Evolutionary conservation across 2,797 vertebrate genomes (phyloP), one percentile per base, ranked within the genome.

Genomic region (Sebastiscus tertius): DNA sequence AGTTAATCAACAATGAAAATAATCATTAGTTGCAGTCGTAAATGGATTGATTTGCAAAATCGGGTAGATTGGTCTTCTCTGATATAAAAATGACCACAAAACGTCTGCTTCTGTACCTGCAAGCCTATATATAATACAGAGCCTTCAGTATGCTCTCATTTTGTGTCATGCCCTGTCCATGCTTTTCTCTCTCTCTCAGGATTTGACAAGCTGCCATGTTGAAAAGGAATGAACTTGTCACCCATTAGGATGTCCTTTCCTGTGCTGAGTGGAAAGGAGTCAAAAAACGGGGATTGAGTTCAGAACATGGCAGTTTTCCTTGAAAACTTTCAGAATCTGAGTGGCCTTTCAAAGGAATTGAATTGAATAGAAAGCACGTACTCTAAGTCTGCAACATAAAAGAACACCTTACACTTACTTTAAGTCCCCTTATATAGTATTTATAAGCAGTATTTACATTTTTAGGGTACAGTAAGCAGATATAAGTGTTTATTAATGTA

Each of bases 211-310:
- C 54, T 84, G 36, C 33, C 9, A 16, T 71, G 42, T 34, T 69
- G 54, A 78, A 88, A 76, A 79, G n/a, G 54, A 71, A 88, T 86
- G 59, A 80, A 88, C 61, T 66, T 74, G 80, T 85, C 79, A 78
- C 63, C 76, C 29, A 34, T 78, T 72, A 77, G 49, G 36, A 39
- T 81, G 73, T 71, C 74, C 58, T 77, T 64, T 76, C 55, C 79
- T 77, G 29, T 66, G 22, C 77, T 60, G 65, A 77, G 62, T 67
- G 61, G 42, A 66, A 65, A 73, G n/a, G 60, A 78, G 69, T 73
- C 13, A 60, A 71, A 77, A 61, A 61, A 56, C 54, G 42, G 1
- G 18, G 49, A 67, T 14, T 55, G 62, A 77, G 69, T 75, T 84
- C 56, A 78, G 46, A 80, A 66, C 36, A 52, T 29, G 42, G 27